Evolutionary conservation across 1,140 invertebrate species (phyloP), one percentile per base, ranked within the genome.

Genomic region (Araneus ventricosus): DNA sequence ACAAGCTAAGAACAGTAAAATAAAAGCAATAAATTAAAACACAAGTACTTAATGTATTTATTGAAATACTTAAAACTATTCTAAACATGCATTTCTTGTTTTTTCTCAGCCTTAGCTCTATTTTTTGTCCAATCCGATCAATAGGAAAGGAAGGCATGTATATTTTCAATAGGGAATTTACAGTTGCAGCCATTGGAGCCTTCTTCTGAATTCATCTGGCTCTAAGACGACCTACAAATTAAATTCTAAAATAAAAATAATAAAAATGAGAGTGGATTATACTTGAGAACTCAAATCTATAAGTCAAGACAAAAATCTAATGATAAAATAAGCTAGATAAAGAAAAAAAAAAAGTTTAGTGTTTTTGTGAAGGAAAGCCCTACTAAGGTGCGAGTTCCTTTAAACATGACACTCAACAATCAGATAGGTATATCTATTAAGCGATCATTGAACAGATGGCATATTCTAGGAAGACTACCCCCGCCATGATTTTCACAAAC

Each of bases 1-100:
- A 63, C 5, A 63, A 52, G 57, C 20, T n/a, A 61, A 86, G 4
- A 30, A 14, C 10, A 30, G 14, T 34, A 7, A 63, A 87, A 61
- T 63, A 87, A 87, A 37, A 10, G 17, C 8, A 87, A 63, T 63
- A 0, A n/a, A 90, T 4, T 80, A 37, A 67, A n/a, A 70, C 75
- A 93, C 91, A 41, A n/a, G n/a, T n/a, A n/a, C 37, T 87, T 67
- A 87, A 93, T 93, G 41, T 87, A 93, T 14, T 52, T 6, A 4
- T 63, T 14, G 52, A 93, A 93, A 84, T 88, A 39, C 14, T 87
- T 57, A 61, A 79, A 79, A 7, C 45, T 24, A n/a, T 88, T n/a
- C 57, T 5, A 79, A 75, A 39, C 91, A 93, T 7, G 67, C 41
- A 30, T 27, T 79, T 79, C 24, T 93, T 4, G n/a, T n/a, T 93